Conservation (phyloP, 2,888 invertebrate genomes). For the Steinernema carpocapsae region DNA sequence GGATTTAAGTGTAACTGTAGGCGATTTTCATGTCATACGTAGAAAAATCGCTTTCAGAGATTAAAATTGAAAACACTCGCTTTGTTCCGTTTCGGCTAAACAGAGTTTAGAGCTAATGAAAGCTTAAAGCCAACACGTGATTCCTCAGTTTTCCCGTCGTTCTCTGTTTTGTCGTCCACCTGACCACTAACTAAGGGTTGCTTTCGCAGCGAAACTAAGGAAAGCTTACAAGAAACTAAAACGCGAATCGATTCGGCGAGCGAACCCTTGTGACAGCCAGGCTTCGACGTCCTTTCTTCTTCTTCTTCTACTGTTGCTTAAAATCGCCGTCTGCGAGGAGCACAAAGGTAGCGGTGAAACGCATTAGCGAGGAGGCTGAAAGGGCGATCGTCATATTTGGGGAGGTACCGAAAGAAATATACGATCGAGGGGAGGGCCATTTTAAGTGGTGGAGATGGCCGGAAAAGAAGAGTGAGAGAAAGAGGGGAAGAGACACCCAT, state of each 20-base stretch:
- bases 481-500: slow-evolving; percentile 27
- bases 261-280: background rate
- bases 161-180: background rate
- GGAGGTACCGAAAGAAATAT: slow-evolving; percentile 9
- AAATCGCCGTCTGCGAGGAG: background rate
- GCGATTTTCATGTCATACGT: too few species aligned
- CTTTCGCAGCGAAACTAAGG: background rate
- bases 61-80: too few species aligned
- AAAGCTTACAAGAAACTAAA: slow-evolving; percentile 14
- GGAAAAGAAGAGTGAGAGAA: slow-evolving; percentile 21
- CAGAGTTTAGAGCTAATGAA: too few species aligned
- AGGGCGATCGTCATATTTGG: slow-evolving; percentile 2
- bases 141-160: too few species aligned
- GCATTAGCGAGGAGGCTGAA: slow-evolving; percentile 12
- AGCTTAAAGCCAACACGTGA: too few species aligned
- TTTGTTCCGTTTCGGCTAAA: too few species aligned
- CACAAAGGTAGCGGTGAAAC: slow-evolving; percentile 2
- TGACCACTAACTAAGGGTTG: background rate
- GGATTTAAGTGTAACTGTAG: too few species aligned
- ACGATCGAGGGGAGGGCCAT: slow-evolving; percentile 16
- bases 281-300: slow-evolving; percentile 1
- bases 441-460: slow-evolving; percentile 19
- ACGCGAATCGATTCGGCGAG: slow-evolving; percentile 1
- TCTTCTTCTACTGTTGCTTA: background rate
- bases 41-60: too few species aligned